Evolutionary conservation across 2,888 invertebrate genomes (phyloP).

Genomic region (Leptodirus hochenwartii): DNA sequence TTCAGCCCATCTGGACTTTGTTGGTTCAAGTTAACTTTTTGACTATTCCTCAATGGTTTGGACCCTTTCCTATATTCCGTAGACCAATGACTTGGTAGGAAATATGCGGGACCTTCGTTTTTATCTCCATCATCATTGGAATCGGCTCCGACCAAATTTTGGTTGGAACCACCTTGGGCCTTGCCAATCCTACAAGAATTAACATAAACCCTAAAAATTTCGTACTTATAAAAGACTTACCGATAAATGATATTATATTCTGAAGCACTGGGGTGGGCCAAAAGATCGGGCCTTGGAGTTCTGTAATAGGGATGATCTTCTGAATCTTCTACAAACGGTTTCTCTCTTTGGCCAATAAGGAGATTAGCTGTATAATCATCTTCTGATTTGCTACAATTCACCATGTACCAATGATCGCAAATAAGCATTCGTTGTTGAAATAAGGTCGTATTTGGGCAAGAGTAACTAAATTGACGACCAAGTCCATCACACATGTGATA

Average conservation of each 20-base stretch:
- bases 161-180: conserved; percentile 10
- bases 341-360: conserved; percentile 52
- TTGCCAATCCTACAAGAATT: too few relatives aligned
- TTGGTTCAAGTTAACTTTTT: conserved; percentile 5
- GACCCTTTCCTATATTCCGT: conserved; percentile 22
- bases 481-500: conserved; percentile 70
- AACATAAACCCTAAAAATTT: too few relatives aligned
- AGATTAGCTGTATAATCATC: conserved; percentile 50
- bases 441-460: conserved; percentile 60
- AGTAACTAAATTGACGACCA: conserved; percentile 58
- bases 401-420: conserved; percentile 72
- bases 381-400: conserved; percentile 54
- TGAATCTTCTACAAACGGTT: conserved; percentile 44
- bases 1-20: too few relatives aligned
- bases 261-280: conserved; percentile 31
- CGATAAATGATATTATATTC: conserved; percentile 20
- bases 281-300: conserved; percentile 51
- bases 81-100: conserved; percentile 37
- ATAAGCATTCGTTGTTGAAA: conserved; percentile 68
- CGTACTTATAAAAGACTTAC: conserved; percentile 5
- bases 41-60: conserved; percentile 8
- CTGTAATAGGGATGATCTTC: conserved; percentile 42
- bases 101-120: conserved; percentile 30
- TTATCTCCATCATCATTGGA: conserved; percentile 26
- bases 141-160: conserved; percentile 30